Evolutionary conservation across 2,113 vertebrate genomes (phyloP).

Genomic region (Zosterops lateralis): DNA sequence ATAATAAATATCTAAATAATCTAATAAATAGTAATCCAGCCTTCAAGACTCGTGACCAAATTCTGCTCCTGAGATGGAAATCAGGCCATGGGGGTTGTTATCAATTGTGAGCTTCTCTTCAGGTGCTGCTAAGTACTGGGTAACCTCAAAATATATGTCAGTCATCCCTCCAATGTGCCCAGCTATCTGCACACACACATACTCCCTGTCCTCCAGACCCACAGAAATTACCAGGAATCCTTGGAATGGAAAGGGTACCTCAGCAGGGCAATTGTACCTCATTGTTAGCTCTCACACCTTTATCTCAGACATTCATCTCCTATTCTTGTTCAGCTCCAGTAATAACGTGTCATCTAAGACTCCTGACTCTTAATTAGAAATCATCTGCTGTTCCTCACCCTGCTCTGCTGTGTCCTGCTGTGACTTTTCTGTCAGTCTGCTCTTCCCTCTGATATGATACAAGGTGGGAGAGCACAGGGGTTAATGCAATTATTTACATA

Average conservation of each 20-base stretch:
- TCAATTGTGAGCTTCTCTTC: not conserved
- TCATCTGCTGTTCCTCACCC: slow-evolving; percentile 9
- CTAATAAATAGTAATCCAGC: not conserved
- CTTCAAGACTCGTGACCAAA: not conserved
- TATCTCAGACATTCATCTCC: not conserved
- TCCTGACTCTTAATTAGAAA: slow-evolving; percentile 51
- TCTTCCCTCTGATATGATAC: slow-evolving; percentile 30
- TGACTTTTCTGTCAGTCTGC: slow-evolving; percentile 37
- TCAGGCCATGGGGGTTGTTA: not conserved
- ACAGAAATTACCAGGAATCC: not conserved
- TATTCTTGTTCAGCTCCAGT: not conserved
- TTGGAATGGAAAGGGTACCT: not conserved
- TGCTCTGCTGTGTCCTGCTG: not conserved
- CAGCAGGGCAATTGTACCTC: not conserved
- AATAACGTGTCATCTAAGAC: slow-evolving; percentile 17
- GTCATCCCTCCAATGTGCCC: not conserved
- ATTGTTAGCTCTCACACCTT: not conserved
- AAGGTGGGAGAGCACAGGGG: slow-evolving; percentile 18
- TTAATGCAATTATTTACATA: slow-evolving; percentile 62
- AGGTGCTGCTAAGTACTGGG: not conserved
- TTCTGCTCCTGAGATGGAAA: not conserved
- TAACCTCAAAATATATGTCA: not conserved
- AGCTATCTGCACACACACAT: rapidly evolving
- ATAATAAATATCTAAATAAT: not conserved
- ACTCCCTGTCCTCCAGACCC: not conserved